Conservation (phyloP, 2,888 invertebrate species). For the Drosophila anomalata region DNA sequence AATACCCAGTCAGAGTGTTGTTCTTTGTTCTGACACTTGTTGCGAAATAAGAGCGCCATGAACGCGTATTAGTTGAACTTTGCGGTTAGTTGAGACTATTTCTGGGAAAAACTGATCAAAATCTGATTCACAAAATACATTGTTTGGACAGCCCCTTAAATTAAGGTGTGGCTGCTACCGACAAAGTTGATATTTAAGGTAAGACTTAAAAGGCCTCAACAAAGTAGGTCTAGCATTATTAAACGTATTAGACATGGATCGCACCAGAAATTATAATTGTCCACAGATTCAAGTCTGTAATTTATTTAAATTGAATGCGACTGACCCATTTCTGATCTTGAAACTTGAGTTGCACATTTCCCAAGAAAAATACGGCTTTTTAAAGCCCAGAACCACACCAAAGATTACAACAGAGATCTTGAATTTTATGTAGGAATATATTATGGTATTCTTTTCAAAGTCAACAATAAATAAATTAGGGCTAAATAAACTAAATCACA, state of each 20-base stretch:
- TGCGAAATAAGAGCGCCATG: slow-evolving; percentile 13
- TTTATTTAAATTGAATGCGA: background rate
- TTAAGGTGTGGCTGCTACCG: background rate
- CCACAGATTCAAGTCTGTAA: background rate
- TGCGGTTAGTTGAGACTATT: slow-evolving; percentile 1
- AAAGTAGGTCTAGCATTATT: too few species aligned
- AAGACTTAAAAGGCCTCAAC: background rate
- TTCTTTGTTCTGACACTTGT: slow-evolving; percentile 20
- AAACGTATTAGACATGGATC: too few species aligned
- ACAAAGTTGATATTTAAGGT: too few species aligned
- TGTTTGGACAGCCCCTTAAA: slow-evolving; percentile 1
- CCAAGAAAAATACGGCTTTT: background rate
- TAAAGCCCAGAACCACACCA: background rate
- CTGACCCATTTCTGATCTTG: slow-evolving; percentile 1
- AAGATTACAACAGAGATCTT: background rate
- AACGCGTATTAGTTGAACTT: slow-evolving; percentile 16
- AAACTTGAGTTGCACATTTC: background rate
- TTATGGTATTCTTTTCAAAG: slow-evolving; percentile 33
- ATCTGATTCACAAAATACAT: background rate
- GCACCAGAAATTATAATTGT: too few species aligned
- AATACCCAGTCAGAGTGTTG: slow-evolving; percentile 8
- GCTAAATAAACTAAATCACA: slow-evolving; percentile 59
- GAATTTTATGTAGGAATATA: background rate
- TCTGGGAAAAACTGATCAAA: too few species aligned
- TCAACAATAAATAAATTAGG: slow-evolving; percentile 56